Base-by-base conservation (phyloP, 2,888 invertebrate genomes). In the Chouioia cunea region DNA sequence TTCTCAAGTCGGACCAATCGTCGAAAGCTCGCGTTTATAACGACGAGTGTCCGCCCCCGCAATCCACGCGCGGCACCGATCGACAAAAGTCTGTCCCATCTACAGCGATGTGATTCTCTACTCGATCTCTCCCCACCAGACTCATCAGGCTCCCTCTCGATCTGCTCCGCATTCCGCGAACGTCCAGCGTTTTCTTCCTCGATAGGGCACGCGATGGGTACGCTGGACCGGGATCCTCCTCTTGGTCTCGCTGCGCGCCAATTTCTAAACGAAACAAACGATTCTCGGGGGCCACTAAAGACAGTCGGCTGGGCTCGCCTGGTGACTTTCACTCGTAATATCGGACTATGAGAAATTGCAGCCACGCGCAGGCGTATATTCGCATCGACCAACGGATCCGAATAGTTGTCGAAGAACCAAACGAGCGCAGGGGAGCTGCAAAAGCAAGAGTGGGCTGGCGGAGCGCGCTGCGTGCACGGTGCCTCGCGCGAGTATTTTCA, bases 401-500 rank as follows among this genome's bases (percentile, higher is more conserved):
- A n/a, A n/a, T n/a, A n/a, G n/a, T n/a, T n/a, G n/a, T n/a, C n/a
- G n/a, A n/a, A n/a, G n/a, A n/a, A n/a, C n/a, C n/a, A n/a, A n/a
- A n/a, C 27, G 27, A 27, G 6, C 6, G 6, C 27, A 27, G 74
- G 64, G 48, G 48, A 4, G 48, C 16, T 48, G 27, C 6, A 27
- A 27, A 27, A 27, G 27, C 27, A 27, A 27, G 10, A 48, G 48
- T n/a, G n/a, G n/a, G n/a, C n/a, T n/a, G n/a, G n/a, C n/a, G n/a
- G n/a, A n/a, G n/a, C n/a, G n/a, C n/a, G n/a, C n/a, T n/a, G n/a
- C n/a, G n/a, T n/a, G n/a, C n/a, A n/a, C n/a, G n/a, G n/a, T n/a
- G n/a, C n/a, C n/a, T n/a, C n/a, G 22, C 43, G 64, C 47, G 57
- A 74, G 74, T 71, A 75, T 81, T 82, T 80, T 81, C 80, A 79